These are phyloP conservation scores for Cossypha dichroa DNA, from an alignment of 2,797 vertebrate species.

Conservation along the genomic window DNA sequence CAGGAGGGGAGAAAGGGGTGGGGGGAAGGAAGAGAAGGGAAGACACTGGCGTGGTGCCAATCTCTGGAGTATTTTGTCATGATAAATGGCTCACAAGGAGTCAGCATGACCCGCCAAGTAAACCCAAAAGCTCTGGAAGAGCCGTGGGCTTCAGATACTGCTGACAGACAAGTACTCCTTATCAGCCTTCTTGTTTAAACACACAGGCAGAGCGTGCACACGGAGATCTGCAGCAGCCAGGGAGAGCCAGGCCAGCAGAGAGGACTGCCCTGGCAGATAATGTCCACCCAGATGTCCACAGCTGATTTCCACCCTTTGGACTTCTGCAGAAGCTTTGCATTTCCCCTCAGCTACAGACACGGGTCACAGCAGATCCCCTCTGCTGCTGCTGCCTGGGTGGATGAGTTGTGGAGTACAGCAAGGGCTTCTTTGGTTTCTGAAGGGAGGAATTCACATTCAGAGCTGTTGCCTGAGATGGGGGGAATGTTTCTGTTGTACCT, in stretches of 20 bases:
- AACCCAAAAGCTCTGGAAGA: conserved; percentile 55
- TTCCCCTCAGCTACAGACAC: neutral
- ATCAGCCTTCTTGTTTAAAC: conserved; percentile 54
- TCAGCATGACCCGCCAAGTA: conserved; percentile 66
- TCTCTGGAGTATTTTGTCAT: conserved; percentile 33
- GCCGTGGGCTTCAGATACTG: conserved; percentile 50
- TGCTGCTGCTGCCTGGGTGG: neutral
- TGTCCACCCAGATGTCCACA: neutral
- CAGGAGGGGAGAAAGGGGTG: conserved; percentile 2
- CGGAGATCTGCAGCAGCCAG: neutral
- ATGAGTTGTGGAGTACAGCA: neutral
- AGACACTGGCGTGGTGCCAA: conserved; percentile 37
- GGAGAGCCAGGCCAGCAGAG: neutral
- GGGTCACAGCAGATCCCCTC: neutral
- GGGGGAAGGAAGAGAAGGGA: conserved; percentile 14
- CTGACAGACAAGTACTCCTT: conserved; percentile 63
- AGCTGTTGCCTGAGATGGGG: neutral
- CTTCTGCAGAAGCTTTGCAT: neutral
- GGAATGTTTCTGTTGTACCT: neutral
- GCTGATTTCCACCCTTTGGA: neutral
- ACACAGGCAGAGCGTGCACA: neutral
- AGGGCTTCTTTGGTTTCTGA: neutral
- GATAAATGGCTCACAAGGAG: conserved; percentile 62
- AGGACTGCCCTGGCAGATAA: neutral
- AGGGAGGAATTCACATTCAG: neutral